phyloP scores from a whole-genome alignment of 2,797 vertebrate species.

The Pteropus rufus region DNA sequence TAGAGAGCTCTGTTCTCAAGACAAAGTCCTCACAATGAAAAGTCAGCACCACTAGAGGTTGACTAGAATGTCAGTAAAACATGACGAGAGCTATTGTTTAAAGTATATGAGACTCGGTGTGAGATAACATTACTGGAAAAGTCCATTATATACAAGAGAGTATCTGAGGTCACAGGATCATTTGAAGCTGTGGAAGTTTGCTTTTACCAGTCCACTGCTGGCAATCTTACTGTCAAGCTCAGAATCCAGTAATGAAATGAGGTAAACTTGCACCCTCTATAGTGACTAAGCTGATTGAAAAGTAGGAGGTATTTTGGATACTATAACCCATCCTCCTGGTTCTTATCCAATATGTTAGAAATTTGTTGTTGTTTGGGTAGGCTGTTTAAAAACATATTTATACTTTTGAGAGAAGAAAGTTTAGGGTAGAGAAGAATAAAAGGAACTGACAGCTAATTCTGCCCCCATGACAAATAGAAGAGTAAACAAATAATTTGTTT shows the following conservation, averaged over 20 bases:
- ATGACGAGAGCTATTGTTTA: background rate
- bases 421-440: background rate
- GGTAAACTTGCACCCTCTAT: background rate
- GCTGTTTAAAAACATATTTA: background rate
- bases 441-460: background rate
- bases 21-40: background rate
- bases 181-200: background rate
- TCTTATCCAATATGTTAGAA: background rate
- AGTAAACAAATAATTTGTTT: background rate
- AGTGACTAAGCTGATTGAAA: background rate
- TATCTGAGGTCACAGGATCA: background rate
- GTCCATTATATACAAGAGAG: background rate
- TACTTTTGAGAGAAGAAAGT: background rate
- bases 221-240: background rate
- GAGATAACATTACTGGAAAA: background rate
- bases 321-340: background rate
- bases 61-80: background rate
- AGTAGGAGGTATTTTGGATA: background rate
- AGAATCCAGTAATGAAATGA: background rate
- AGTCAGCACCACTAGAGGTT: background rate
- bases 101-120: background rate
- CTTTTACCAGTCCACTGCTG: background rate
- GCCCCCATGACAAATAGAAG: background rate
- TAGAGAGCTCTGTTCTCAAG: background rate
- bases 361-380: background rate